A percentile compares a stretch with the other conserved stretches of the same genome.
Evolutionary conservation across 2,113 vertebrate genomes (phyloP).

Genomic region (Rhinoptilus africanus): DNA sequence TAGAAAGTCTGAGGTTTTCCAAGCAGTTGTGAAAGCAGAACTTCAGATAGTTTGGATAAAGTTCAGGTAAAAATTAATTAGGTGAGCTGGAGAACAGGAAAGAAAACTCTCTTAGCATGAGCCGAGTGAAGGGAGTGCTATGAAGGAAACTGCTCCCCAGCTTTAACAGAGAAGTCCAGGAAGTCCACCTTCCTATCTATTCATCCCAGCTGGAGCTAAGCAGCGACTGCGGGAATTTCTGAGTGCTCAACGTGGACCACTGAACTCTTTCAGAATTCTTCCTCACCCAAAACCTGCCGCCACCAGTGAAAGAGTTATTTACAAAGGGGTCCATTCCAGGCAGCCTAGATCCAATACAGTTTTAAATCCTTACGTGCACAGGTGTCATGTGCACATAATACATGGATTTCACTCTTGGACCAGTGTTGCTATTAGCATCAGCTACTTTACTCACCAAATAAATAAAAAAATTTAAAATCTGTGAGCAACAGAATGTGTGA

Average conservation of each 20-base stretch:
- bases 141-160: background rate
- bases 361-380: background rate
- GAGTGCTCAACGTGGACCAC: background rate
- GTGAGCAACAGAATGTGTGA: background rate
- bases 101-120: background rate
- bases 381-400: no score
- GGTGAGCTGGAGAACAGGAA: background rate
- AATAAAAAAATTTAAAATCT: background rate
- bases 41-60: background rate
- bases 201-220: background rate
- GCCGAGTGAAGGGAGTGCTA: background rate
- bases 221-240: background rate
- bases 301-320: background rate
- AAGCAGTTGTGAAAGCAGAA: slow-evolving; percentile 9
- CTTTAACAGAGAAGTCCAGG: background rate
- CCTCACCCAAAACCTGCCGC: background rate
- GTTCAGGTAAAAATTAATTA: slow-evolving; percentile 18
- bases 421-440: background rate
- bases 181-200: background rate
- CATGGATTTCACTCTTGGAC: background rate
- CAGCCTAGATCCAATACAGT: background rate
- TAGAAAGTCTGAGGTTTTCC: background rate
- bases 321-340: background rate
- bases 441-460: background rate
- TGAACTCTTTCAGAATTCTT: background rate